These are phyloP conservation scores for Hyphantria cunea DNA, from an alignment of 1,140 invertebrate genomes.

Conservation along the genomic window DNA sequence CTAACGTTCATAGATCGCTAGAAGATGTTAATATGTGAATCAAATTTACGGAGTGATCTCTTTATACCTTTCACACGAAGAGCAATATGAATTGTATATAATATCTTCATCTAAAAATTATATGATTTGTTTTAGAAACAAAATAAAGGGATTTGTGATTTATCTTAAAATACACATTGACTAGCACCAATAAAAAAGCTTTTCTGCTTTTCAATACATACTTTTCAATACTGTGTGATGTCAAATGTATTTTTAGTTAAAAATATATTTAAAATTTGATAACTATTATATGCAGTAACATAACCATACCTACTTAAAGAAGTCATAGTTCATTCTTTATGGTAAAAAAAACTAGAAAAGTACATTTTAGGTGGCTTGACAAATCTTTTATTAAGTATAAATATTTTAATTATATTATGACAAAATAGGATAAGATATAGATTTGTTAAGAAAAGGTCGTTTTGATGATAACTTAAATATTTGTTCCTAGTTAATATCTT, in stretches of 20 bases:
- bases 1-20: neutral
- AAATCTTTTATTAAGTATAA: constrained; percentile 33
- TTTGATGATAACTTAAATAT: constrained; percentile 38
- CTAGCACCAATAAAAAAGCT: constrained; percentile 7
- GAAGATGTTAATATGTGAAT: constrained; percentile 9
- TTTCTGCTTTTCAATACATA: constrained; percentile 1
- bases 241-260: neutral
- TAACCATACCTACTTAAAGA: neutral
- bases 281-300: constrained; percentile 4
- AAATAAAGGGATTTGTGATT: constrained; percentile 5
- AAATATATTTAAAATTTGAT: constrained; percentile 1
- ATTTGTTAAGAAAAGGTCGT: constrained; percentile 32
- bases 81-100: constrained; percentile 32
- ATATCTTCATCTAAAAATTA: neutral
- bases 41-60: constrained; percentile 32
- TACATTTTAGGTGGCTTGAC: constrained; percentile 34
- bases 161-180: constrained; percentile 14
- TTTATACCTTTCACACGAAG: constrained; percentile 36
- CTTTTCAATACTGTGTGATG: constrained; percentile 6
- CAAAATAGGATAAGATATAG: constrained; percentile 18
- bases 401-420: constrained; percentile 21
- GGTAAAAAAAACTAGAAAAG: constrained; percentile 20
- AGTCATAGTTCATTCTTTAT: constrained; percentile 6
- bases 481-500: constrained; percentile 51
- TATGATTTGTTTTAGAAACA: neutral